Percentiles rank a stretch among this genome's conserved stretches.
Evolutionary conservation across 2,888 invertebrate genomes (phyloP).

Genomic region (Drosophila vallismaia): DNA sequence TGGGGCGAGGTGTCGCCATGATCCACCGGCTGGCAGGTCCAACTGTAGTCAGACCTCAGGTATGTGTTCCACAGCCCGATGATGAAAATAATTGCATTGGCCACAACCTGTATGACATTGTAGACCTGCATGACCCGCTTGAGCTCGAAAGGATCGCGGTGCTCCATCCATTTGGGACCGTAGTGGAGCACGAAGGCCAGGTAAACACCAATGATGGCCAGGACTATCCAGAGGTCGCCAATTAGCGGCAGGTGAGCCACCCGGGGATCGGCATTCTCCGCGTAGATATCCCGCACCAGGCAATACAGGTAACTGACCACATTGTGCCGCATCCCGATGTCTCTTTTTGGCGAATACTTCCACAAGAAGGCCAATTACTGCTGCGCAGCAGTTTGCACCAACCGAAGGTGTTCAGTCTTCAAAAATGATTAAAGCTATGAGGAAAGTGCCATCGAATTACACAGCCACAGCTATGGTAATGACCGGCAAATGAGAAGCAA

Average conservation of each 20-base stretch:
- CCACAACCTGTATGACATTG: slow-evolving; percentile 86
- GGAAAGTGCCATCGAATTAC: not conserved
- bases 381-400: slow-evolving; percentile 32
- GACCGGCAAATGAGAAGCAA: slow-evolving; percentile 64
- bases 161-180: slow-evolving; percentile 90
- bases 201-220: slow-evolving; percentile 86
- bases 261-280: slow-evolving; percentile 72
- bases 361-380: not conserved
- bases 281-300: slow-evolving; percentile 56
- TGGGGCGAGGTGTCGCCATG: slow-evolving; percentile 68
- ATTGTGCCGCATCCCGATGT: slow-evolving; percentile 56
- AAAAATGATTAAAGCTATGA: slow-evolving; percentile 30
- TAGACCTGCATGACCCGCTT: slow-evolving; percentile 88
- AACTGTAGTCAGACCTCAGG: slow-evolving; percentile 72
- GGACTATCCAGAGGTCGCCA: slow-evolving; percentile 87
- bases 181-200: slow-evolving; percentile 88
- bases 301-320: slow-evolving; percentile 68
- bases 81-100: slow-evolving; percentile 60
- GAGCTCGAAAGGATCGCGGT: slow-evolving; percentile 87
- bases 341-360: not conserved
- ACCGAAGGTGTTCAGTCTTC: slow-evolving; percentile 45
- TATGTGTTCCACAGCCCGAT: slow-evolving; percentile 67
- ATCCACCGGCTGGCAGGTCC: slow-evolving; percentile 78
- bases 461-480: slow-evolving; percentile 53
- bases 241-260: slow-evolving; percentile 88